Percentiles rank a stretch among this genome's conserved stretches.
phyloP scores from a whole-genome alignment of 2,113 vertebrate genomes.

The Syngnathus floridae region DNA sequence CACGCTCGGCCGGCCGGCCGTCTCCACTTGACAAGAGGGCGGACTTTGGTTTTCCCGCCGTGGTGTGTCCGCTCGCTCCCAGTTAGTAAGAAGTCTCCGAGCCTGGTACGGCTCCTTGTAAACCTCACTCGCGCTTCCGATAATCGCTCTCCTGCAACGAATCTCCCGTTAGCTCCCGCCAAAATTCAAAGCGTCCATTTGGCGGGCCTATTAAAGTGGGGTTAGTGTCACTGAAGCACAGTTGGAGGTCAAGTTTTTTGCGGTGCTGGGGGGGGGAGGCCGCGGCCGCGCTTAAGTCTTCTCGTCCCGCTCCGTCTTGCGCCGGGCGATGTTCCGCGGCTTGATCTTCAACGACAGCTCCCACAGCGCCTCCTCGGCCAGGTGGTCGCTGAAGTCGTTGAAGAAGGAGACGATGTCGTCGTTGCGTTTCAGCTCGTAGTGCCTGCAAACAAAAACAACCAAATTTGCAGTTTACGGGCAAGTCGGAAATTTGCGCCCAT shows the following conservation, averaged over 20 bases:
- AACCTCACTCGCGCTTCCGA: constrained; percentile 50
- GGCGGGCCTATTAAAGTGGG: constrained; percentile 65
- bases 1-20: constrained; percentile 21
- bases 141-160: constrained; percentile 14
- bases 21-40: constrained; percentile 54
- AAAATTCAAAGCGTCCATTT: constrained; percentile 43
- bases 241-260: constrained; percentile 51
- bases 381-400: constrained; percentile 97
- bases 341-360: constrained; percentile 98
- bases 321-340: constrained; percentile 85
- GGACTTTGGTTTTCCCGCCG: constrained; percentile 47
- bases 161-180: constrained; percentile 43
- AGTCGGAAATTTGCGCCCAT: no score
- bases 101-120: constrained; percentile 43
- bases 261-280: not conserved
- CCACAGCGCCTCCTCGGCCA: constrained; percentile 96
- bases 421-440: constrained; percentile 91
- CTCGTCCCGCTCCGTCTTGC: constrained; percentile 91
- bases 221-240: constrained; percentile 64
- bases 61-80: constrained; percentile 50
- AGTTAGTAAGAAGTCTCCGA: constrained; percentile 45
- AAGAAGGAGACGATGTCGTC: constrained; percentile 96
- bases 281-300: constrained; percentile 77
- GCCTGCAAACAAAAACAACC: constrained; percentile 66
- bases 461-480: not conserved